Percentiles rank a stretch among this genome's conserved stretches.
These are phyloP conservation scores for Ciconia nigra DNA, from an alignment of 2,797 vertebrate species.

Conservation along the genomic window DNA sequence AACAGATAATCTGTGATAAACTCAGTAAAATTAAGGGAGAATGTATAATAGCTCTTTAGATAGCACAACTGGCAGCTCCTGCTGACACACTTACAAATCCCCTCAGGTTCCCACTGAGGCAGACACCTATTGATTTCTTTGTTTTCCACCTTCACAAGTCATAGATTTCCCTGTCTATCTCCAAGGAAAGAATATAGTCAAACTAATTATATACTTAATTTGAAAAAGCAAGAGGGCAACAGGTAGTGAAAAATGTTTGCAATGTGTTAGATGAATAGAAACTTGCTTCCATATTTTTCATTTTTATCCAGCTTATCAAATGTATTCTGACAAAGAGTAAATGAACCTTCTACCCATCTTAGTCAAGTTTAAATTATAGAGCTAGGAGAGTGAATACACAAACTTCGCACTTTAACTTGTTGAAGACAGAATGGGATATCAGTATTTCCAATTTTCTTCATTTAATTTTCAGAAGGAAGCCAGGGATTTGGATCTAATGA, in stretches of 20 bases:
- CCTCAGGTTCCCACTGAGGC: slow-evolving; percentile 23
- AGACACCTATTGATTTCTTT: slow-evolving; percentile 72
- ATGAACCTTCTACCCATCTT: not conserved
- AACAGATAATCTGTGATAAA: not conserved
- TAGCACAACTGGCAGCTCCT: slow-evolving; percentile 4
- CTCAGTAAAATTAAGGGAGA: not conserved
- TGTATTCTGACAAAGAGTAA: not conserved
- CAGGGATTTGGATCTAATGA: slow-evolving; percentile 23
- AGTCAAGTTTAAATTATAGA: not conserved
- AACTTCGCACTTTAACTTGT: not conserved
- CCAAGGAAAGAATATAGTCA: slow-evolving; percentile 15
- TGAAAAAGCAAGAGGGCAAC: slow-evolving; percentile 60
- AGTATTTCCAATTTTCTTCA: slow-evolving; percentile 1
- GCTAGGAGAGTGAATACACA: not conserved
- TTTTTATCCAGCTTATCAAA: not conserved
- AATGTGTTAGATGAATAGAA: not conserved
- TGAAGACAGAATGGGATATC: not conserved
- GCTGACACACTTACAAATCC: slow-evolving; percentile 28
- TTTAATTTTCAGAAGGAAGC: slow-evolving; percentile 36
- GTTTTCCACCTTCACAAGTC: slow-evolving; percentile 64
- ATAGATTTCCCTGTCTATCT: slow-evolving; percentile 61
- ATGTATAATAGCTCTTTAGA: not conserved
- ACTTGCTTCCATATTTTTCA: not conserved
- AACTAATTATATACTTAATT: slow-evolving; percentile 71
- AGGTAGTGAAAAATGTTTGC: slow-evolving; percentile 39